These are phyloP conservation scores for Tetrao urogallus DNA, from an alignment of 2,113 vertebrate species.

Conservation along the genomic window DNA sequence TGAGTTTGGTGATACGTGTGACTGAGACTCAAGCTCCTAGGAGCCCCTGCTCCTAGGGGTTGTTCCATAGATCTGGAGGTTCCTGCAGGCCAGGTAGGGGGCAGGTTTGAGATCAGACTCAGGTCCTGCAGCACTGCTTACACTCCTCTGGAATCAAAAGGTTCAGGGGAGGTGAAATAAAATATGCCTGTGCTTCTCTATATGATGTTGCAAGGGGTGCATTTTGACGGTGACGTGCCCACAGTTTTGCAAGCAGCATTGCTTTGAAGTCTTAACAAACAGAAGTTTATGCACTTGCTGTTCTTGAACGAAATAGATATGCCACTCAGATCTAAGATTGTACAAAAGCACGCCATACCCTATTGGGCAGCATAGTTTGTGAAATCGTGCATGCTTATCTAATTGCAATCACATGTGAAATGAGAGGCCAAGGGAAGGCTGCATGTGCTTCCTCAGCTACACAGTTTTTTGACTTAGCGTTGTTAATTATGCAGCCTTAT, in stretches of 20 bases:
- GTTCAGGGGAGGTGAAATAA: not conserved
- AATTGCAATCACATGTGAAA: slow-evolving; percentile 20
- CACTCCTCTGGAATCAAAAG: not conserved
- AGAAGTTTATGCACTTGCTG: not conserved
- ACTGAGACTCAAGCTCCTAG: not conserved
- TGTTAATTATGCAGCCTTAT: slow-evolving; percentile 23
- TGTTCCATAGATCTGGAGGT: not conserved
- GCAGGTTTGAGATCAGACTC: not conserved
- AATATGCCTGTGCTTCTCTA: accelerated
- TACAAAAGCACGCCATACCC: not conserved
- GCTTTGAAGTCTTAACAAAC: not conserved
- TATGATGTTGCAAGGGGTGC: not conserved
- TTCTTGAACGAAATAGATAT: not conserved
- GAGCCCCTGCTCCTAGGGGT: not conserved
- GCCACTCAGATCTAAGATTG: slow-evolving; percentile 1
- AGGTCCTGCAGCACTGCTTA: not conserved
- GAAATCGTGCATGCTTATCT: slow-evolving; percentile 49
- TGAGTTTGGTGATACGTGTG: not conserved
- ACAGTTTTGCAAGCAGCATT: not conserved
- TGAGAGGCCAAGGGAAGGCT: not conserved
- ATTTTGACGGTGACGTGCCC: not conserved
- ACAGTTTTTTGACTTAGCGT: slow-evolving; percentile 6
- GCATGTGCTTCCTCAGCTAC: not conserved
- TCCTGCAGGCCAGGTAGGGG: not conserved
- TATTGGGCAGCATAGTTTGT: not conserved